Conservation (phyloP, 2,888 invertebrate genomes). For the Drepanosiphum platanoidis region DNA sequence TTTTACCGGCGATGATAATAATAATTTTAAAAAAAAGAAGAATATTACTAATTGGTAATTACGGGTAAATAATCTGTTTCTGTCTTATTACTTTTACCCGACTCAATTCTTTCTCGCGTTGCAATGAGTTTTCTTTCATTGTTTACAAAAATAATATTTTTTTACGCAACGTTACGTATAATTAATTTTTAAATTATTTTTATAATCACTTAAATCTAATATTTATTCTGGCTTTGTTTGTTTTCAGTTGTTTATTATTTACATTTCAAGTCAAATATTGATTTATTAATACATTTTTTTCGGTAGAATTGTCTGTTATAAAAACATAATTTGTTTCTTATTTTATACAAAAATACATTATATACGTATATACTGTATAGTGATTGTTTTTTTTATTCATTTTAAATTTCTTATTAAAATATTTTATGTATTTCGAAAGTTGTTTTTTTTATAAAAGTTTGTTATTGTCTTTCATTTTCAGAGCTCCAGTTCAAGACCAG, state of each 20-base stretch:
- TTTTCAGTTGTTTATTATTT: not conserved
- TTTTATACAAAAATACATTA: not conserved
- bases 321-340: not conserved
- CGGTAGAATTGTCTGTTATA: not conserved
- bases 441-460: not conserved
- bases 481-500: conserved; percentile 69
- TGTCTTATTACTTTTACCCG: too few relatives aligned
- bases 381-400: not conserved
- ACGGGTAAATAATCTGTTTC: too few relatives aligned
- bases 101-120: too few relatives aligned
- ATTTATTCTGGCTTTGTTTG: not conserved
- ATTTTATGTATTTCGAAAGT: not conserved
- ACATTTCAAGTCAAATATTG: not conserved
- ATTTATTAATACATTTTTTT: not conserved
- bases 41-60: too few relatives aligned
- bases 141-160: too few relatives aligned
- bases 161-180: too few relatives aligned
- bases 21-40: too few relatives aligned
- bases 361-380: too few relatives aligned
- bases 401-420: not conserved
- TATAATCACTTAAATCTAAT: too few relatives aligned
- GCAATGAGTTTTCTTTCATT: too few relatives aligned
- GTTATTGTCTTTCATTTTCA: conserved; percentile 50
- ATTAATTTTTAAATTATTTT: too few relatives aligned
- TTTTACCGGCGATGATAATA: too few relatives aligned